Conservation (phyloP, 2,113 vertebrate genomes). For the Verasper variegatus region DNA sequence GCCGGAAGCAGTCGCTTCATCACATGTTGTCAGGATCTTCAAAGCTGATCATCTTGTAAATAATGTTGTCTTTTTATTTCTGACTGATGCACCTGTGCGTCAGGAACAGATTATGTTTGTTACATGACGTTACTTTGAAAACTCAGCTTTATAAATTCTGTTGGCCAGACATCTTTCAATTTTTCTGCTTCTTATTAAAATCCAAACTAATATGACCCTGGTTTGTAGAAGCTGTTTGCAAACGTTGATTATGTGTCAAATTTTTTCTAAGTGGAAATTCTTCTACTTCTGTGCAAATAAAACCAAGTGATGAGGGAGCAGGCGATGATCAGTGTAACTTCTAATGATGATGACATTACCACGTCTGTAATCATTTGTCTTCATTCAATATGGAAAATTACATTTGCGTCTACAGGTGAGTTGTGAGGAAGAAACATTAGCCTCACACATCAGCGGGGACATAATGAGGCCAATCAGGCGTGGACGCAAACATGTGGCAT, state of each 20-base stretch:
- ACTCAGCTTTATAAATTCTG: slow-evolving; percentile 36
- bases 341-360: slow-evolving; percentile 42
- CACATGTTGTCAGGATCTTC: slow-evolving; percentile 1
- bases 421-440: slow-evolving; percentile 41
- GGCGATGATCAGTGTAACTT: slow-evolving; percentile 27
- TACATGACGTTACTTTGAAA: slow-evolving; percentile 27
- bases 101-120: background rate
- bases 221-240: background rate
- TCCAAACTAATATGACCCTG: background rate
- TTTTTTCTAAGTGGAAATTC: too few relatives aligned
- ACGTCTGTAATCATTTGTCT: background rate
- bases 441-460: slow-evolving; percentile 41
- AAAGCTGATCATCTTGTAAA: background rate
- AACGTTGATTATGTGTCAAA: too few relatives aligned
- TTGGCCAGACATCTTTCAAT: too few relatives aligned
- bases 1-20: background rate
- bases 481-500: slow-evolving; percentile 40
- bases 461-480: slow-evolving; percentile 56
- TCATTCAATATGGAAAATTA: too few relatives aligned
- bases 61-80: slow-evolving; percentile 1
- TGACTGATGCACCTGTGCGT: slow-evolving; percentile 25
- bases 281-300: slow-evolving; percentile 2
- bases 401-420: slow-evolving; percentile 25
- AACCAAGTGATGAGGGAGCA: slow-evolving; percentile 2
- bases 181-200: slow-evolving; percentile 25